These are phyloP conservation scores for Clinocottus analis DNA, from an alignment of 2,113 vertebrate species.

Conservation along the genomic window DNA sequence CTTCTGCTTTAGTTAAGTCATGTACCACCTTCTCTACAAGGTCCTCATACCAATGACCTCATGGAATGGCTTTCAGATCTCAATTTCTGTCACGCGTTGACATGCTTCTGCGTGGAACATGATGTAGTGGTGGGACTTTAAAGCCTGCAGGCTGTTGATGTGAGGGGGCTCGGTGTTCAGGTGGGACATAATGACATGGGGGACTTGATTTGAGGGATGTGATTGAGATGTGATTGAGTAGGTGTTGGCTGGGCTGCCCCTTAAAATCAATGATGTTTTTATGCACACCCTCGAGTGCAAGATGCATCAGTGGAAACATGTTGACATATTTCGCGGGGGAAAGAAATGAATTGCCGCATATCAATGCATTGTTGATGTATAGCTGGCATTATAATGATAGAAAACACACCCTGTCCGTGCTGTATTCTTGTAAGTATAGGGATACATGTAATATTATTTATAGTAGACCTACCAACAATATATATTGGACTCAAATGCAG, in stretches of 20 bases:
- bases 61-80: conserved; percentile 22
- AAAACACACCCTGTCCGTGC: background rate
- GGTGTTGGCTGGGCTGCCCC: conserved; percentile 42
- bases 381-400: background rate
- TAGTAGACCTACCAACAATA: background rate
- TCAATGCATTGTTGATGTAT: conserved; percentile 22
- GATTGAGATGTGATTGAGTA: conserved; percentile 67
- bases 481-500: conserved; percentile 46
- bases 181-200: conserved; percentile 36
- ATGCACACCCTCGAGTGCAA: conserved; percentile 34
- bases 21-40: background rate
- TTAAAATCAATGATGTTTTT: conserved; percentile 52
- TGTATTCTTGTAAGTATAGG: background rate
- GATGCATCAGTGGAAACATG: conserved; percentile 36
- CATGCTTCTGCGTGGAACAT: conserved; percentile 19
- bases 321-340: conserved; percentile 23
- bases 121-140: conserved; percentile 16
- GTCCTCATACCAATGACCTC: conserved; percentile 2
- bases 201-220: conserved; percentile 56
- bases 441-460: background rate
- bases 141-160: conserved; percentile 34
- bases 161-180: conserved; percentile 18
- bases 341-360: conserved; percentile 12
- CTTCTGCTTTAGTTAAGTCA: background rate
- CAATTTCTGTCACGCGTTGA: conserved; percentile 26